Evolutionary conservation across 2,113 vertebrate species (phyloP), one percentile per base, ranked within the genome.

Genomic region (Ornithorhynchus anatinus): DNA sequence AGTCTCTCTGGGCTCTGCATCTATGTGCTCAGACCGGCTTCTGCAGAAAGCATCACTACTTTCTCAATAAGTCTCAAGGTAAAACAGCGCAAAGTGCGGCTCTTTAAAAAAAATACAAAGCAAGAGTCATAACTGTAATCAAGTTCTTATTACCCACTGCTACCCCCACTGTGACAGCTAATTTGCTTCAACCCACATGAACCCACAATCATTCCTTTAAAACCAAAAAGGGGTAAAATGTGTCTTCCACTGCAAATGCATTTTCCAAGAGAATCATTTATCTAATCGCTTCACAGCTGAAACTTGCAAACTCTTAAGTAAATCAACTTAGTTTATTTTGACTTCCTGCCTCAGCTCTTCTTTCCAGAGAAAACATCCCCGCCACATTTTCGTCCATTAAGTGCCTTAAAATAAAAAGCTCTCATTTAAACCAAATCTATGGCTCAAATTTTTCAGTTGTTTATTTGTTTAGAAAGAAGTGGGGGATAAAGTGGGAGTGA

Each of bases 1-100:
- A n/a, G n/a, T n/a, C n/a, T n/a, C n/a, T n/a, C n/a, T n/a, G n/a
- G n/a, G n/a, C n/a, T n/a, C n/a, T n/a, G 75, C 75, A 81, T 73
- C 83, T 88, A 73, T 85, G 77, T 87, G 78, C 81, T 82, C 84
- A 84, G 40, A 54, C 3, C 80, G 70, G 80, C 72, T 60, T 73
- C 42, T 80, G 60, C 68, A 88, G 61, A 88, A 85, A 88, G 78
- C 85, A 80, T 59, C 75, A 88, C 80, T 85, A 85, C 86, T 80
- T 84, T 68, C 75, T 67, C 64, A 75, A 69, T 67, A 77, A 64
- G 39, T 75, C 81, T 75, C 59, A 77, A 81, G 63, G 67, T 75
- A 85, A 81, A 87, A 84, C 63, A 73, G 78, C 62, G 77, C 59
- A 57, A 25, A 32, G 67, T 35, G 67, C 72, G 56, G 72, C 74